Percentiles rank a stretch among this genome's conserved stretches.
Conservation (phyloP, 2,797 vertebrate genomes). For the Discoglossus pictus region DNA sequence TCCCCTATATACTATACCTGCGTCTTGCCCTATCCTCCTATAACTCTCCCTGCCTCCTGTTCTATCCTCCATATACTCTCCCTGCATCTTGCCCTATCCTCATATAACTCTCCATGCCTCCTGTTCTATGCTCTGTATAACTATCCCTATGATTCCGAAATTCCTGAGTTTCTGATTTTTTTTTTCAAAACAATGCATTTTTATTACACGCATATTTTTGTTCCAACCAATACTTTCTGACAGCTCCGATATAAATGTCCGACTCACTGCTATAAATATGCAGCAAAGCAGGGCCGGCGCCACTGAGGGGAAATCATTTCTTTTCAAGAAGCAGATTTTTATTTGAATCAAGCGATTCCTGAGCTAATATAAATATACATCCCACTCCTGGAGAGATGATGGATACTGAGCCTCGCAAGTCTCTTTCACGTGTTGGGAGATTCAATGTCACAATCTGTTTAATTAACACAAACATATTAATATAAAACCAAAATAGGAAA, state of each 20-base stretch:
- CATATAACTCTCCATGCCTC: too few species aligned
- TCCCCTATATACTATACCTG: too few species aligned
- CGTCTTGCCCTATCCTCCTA: too few species aligned
- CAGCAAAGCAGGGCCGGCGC: constrained; percentile 72
- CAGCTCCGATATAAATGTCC: constrained; percentile 80
- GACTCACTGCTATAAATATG: constrained; percentile 77
- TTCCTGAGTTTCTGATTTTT: constrained; percentile 62
- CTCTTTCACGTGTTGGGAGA: constrained; percentile 19
- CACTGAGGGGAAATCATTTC: constrained; percentile 79
- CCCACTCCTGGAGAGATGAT: constrained; percentile 50
- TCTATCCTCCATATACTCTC: too few species aligned
- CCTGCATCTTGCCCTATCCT: too few species aligned
- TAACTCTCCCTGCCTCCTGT: too few species aligned
- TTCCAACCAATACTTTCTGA: constrained; percentile 83
- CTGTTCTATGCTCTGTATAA: too few species aligned
- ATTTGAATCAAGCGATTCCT: constrained; percentile 75
- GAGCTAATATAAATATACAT: constrained; percentile 65
- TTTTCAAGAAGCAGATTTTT: constrained; percentile 79
- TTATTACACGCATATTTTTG: constrained; percentile 82
- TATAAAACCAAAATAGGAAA: too few species aligned
- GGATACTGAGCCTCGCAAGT: constrained; percentile 46
- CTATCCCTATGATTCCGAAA: too few species aligned
- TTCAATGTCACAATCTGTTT: constrained; percentile 22
- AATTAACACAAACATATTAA: too few species aligned
- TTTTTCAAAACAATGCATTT: constrained; percentile 81